Evolutionary conservation across 2,113 vertebrate species (phyloP).

Genomic region (Megatriorchis doriae): DNA sequence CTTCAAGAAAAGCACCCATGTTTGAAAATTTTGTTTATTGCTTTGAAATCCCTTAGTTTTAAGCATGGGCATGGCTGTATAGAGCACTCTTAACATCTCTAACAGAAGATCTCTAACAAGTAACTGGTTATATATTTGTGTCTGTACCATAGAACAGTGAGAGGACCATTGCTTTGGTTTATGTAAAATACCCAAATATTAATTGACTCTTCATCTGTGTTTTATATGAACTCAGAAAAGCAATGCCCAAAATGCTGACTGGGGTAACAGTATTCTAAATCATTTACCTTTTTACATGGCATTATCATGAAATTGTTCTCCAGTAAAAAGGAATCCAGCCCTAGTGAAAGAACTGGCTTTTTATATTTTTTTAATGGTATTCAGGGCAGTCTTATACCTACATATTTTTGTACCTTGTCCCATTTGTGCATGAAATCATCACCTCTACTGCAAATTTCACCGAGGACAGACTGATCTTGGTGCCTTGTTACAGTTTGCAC

Average conservation of each 20-base stretch:
- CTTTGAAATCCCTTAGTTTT: neutral
- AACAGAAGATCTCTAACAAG: neutral
- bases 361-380: neutral
- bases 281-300: neutral
- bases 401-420: neutral
- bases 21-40: conserved; percentile 16
- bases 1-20: conserved; percentile 23
- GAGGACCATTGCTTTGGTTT: neutral
- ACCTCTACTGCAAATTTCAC: neutral
- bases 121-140: neutral
- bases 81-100: neutral
- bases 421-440: neutral
- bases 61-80: neutral
- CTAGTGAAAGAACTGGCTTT: neutral
- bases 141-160: neutral
- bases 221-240: neutral
- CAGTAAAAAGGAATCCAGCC: neutral
- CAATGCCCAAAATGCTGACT: neutral
- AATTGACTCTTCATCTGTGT: neutral
- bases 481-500: neutral
- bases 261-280: neutral
- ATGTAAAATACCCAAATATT: neutral
- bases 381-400: neutral
- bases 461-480: neutral
- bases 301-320: neutral